These are phyloP conservation scores for Ennomos erosarius DNA, from an alignment of 2,888 invertebrate species.

Conservation along the genomic window DNA sequence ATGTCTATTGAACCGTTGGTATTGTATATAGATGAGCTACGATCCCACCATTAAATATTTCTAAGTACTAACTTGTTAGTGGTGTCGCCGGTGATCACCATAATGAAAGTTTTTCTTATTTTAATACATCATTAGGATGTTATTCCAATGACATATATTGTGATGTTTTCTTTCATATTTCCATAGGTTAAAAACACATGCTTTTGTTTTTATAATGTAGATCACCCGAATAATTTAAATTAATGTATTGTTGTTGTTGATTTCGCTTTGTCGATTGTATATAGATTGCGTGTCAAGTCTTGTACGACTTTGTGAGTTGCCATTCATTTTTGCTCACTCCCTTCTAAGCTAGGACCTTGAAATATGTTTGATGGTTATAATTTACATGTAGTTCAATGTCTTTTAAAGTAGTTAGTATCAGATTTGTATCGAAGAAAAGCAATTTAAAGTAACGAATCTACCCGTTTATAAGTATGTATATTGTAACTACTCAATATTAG, in stretches of 20 bases:
- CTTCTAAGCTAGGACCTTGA: conserved; percentile 39
- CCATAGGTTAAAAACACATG: conserved; percentile 70
- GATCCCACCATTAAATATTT: conserved; percentile 84
- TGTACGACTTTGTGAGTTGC: conserved; percentile 52
- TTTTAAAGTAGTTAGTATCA: conserved; percentile 33
- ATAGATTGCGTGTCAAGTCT: conserved; percentile 53
- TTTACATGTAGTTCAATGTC: conserved; percentile 42
- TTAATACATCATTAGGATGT: conserved; percentile 69
- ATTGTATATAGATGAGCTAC: conserved; percentile 83
- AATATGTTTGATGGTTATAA: conserved; percentile 15
- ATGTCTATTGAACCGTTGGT: conserved; percentile 80
- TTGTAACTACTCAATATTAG: conserved; percentile 69
- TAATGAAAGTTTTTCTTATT: conserved; percentile 51
- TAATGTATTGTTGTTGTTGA: conserved; percentile 63
- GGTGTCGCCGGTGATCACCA: conserved; percentile 73
- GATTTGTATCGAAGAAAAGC: conserved; percentile 43
- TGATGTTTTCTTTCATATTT: conserved; percentile 76
- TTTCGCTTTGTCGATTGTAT: conserved; percentile 65
- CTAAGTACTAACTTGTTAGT: conserved; percentile 81
- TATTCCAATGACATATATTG: conserved; percentile 80
- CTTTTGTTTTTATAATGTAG: conserved; percentile 65
- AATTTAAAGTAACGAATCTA: conserved; percentile 59
- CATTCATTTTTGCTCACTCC: conserved; percentile 66
- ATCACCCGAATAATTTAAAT: conserved; percentile 64
- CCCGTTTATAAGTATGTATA: conserved; percentile 61